Conservation (phyloP, 2,113 vertebrate genomes). For the Erythrocercus mccallii region DNA sequence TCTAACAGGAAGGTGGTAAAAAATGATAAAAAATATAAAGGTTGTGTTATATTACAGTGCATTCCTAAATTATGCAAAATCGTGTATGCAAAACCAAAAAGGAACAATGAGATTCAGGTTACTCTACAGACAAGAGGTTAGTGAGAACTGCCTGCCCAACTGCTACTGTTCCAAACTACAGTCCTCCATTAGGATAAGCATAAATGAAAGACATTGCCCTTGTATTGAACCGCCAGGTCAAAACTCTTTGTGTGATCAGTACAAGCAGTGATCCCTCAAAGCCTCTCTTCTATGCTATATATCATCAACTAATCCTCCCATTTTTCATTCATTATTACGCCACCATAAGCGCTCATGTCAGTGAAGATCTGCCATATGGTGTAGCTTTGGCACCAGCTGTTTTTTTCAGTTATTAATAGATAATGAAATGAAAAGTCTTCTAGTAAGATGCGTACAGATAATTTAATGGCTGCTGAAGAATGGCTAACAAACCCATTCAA, state of each 20-base stretch:
- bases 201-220: not conserved
- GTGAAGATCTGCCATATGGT: not conserved
- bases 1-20: not conserved
- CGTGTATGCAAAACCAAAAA: not conserved
- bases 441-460: not conserved
- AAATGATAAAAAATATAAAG: not conserved
- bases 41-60: not conserved
- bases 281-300: not conserved
- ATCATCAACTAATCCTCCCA: not conserved
- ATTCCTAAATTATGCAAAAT: not conserved
- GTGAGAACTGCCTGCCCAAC: not conserved
- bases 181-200: not conserved
- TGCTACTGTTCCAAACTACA: not conserved
- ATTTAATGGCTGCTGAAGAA: not conserved
- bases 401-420: slow-evolving; percentile 18
- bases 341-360: not conserved
- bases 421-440: not conserved
- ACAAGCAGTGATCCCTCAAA: not conserved
- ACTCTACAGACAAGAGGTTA: not conserved
- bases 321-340: slow-evolving; percentile 19
- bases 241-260: not conserved
- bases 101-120: not conserved
- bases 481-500: not conserved
- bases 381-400: not conserved
- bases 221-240: not conserved